Conservation (phyloP, 2,797 vertebrate species). For the Propithecus deckenii region DNA sequence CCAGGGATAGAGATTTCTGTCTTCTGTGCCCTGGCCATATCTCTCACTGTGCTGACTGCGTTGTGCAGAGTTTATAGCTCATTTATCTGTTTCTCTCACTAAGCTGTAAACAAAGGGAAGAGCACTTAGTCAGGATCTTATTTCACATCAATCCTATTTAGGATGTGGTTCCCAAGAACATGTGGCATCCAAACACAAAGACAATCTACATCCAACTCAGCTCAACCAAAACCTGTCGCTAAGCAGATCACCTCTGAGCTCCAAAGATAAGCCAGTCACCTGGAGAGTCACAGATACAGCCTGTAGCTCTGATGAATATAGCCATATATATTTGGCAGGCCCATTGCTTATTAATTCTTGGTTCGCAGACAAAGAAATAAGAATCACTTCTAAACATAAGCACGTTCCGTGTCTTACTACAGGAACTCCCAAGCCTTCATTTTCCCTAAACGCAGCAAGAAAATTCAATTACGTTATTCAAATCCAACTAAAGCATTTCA, state of each 20-base stretch:
- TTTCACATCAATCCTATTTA: background rate
- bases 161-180: background rate
- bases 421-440: conserved; percentile 56
- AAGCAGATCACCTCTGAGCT: background rate
- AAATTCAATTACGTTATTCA: conserved; percentile 69
- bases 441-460: conserved; percentile 44
- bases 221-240: background rate
- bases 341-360: conserved; percentile 44
- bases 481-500: conserved; percentile 67
- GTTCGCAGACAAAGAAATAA: conserved; percentile 23
- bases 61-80: background rate
- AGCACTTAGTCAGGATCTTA: background rate
- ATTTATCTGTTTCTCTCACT: background rate
- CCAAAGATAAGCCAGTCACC: background rate
- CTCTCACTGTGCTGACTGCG: background rate
- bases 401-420: background rate
- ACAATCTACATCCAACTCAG: background rate
- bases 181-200: background rate
- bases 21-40: background rate
- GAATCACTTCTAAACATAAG: conserved; percentile 54
- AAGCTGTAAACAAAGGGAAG: background rate
- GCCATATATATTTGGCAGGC: background rate
- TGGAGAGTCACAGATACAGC: background rate
- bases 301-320: background rate
- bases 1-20: background rate